These are phyloP conservation scores for Sterna hirundo DNA, from an alignment of 2,113 vertebrate genomes.

Conservation along the genomic window DNA sequence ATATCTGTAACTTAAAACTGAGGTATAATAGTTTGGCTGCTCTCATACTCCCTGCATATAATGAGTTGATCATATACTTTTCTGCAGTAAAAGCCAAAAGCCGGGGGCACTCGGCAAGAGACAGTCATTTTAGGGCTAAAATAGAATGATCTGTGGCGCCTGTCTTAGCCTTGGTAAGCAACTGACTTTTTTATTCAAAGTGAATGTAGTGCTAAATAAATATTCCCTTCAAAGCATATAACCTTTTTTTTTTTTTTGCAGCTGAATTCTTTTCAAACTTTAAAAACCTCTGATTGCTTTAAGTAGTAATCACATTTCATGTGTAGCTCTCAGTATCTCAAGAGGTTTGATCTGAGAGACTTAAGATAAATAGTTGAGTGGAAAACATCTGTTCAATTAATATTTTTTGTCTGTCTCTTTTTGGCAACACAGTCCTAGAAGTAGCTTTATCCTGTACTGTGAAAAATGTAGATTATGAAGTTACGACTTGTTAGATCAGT, in stretches of 20 bases:
- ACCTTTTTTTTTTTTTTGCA: background rate
- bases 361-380: background rate
- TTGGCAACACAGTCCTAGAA: background rate
- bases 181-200: background rate
- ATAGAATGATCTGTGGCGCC: background rate
- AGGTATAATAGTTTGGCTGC: background rate
- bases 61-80: background rate
- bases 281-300: background rate
- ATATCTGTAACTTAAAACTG: background rate
- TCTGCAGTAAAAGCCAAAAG: background rate
- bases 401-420: background rate
- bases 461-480: background rate
- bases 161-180: background rate
- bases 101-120: background rate
- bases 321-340: background rate
- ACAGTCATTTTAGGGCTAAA: background rate
- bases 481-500: too few relatives aligned
- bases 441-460: background rate
- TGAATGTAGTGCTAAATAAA: slow-evolving; percentile 2
- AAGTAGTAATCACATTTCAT: background rate
- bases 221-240: background rate
- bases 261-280: background rate
- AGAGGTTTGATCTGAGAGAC: slow-evolving; percentile 4
- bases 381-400: slow-evolving; percentile 20
- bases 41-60: background rate